Evolutionary conservation across 2,113 vertebrate species (phyloP), one percentile per base, ranked within the genome.

Genomic region (Accipiter virgatus): DNA sequence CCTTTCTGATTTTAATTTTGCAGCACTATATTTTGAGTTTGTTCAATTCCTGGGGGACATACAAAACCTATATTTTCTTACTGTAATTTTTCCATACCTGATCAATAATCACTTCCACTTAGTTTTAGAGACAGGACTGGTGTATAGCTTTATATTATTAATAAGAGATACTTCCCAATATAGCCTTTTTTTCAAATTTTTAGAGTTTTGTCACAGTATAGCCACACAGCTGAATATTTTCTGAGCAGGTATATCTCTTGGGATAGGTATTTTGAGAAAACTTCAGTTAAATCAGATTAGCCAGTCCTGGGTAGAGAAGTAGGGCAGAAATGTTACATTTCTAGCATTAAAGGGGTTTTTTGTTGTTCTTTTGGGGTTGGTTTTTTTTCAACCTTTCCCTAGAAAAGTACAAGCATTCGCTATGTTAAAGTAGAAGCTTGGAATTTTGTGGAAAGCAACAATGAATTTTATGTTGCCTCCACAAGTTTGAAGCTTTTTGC

Each of bases 1-100:
- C 48, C 66, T 86, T 89, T 86, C 12, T 91, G 58, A 75, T 81
- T 96, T 96, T 78, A 93, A 92, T 87, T 89, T 82, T 38, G 10
- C 80, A 73, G n/a, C 48, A 3, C 2, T 27, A 2, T 74, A 72
- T 87, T 95, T 82, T 81, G 85, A 63, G 8, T 77, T 87, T 38
- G 21, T 50, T 78, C 16, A 0, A 2, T 83, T 75, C 62, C 16
- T 29, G 34, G 34, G 4, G 52, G 32, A 43, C 29, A 88, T 68
- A 90, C 1, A 19, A n/a, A 43, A 45, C 71, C 62, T 52, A 5
- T 53, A 63, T 56, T 56, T 36, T 36, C 59, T 84, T 75, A 58
- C 27, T 43, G 13, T 62, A 71, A 29, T 23, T 80, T 70, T 96
- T 71, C 15, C 9, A 55, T 71, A 38, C 7, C 6, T 34, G 12